Percentiles rank a stretch among this genome's conserved stretches.
These are phyloP conservation scores for Thera britannica DNA, from an alignment of 2,888 invertebrate genomes.

Conservation along the genomic window DNA sequence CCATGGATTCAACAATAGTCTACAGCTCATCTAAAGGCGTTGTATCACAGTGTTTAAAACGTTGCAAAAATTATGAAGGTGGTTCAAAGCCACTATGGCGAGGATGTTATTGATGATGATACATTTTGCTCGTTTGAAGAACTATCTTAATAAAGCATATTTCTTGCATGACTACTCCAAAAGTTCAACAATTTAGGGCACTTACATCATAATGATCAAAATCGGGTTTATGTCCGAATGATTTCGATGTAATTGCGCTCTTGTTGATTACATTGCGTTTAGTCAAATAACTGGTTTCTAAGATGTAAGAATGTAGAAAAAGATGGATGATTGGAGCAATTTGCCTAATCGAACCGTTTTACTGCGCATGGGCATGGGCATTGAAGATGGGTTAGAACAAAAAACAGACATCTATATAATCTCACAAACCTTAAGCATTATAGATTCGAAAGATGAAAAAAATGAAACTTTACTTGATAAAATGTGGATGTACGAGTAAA, in stretches of 20 bases:
- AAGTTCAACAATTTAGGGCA: slow-evolving; percentile 15
- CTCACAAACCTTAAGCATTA: slow-evolving; percentile 3
- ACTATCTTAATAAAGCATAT: slow-evolving; percentile 2
- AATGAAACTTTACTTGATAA: not conserved
- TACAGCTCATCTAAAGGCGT: no score
- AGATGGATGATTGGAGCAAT: slow-evolving; percentile 52
- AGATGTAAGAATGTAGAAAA: slow-evolving; percentile 48
- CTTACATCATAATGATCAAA: slow-evolving; percentile 22
- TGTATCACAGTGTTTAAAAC: no score
- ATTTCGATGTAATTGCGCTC: slow-evolving; percentile 38
- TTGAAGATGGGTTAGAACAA: slow-evolving; percentile 24
- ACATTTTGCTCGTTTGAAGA: not conserved
- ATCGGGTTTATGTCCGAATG: slow-evolving; percentile 11
- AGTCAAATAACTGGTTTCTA: slow-evolving; percentile 41
- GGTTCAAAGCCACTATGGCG: no score
- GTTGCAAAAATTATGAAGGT: no score
- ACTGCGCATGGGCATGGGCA: slow-evolving; percentile 37
- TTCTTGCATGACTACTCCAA: slow-evolving; percentile 7
- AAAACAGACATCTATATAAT: slow-evolving; percentile 17
- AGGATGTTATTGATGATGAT: no score
- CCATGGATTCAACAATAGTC: no score
- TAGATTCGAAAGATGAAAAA: not conserved
- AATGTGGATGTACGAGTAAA: not conserved
- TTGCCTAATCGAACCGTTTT: slow-evolving; percentile 52
- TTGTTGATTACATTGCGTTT: slow-evolving; percentile 39